Evolutionary conservation across 2,797 vertebrate species (phyloP), one percentile per base, ranked within the genome.

Genomic region (Margarornis squamiger): DNA sequence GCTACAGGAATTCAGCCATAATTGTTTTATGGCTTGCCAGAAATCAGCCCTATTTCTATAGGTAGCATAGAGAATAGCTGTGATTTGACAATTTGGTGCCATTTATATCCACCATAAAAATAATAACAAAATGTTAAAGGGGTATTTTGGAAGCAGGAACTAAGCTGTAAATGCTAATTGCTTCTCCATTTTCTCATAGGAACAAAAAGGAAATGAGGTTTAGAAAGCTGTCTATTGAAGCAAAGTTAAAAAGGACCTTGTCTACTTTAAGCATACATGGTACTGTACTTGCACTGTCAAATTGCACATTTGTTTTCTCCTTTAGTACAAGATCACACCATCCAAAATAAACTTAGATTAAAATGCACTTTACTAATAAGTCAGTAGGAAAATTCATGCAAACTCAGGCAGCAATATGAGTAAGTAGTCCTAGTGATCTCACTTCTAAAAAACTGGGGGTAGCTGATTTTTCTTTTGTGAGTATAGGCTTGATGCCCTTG

Each of bases 11-110:
- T 98, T 98, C 97, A 93, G 97, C 88, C 87, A 93, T 99, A 98
- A 99, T 99, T 98, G 98, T 98, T 99, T 99, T 99, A 99, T 97
- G 97, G 96, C 98, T 98, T 98, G 97, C 97, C 97, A 98, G 98
- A 98, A 98, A 98, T 98, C 97, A 98, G 98, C 98, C 98, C 98
- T 99, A 97, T 98, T 98, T 98, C 97, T 98, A 98, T 98, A 98
- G 98, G 98, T 98, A 97, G 96, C 97, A 93, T 97, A 98, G 98
- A 99, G 98, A 98, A 98, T 97, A 95, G 97, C 97, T 97, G 97
- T 98, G 98, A 98, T 98, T 98, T 98, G 98, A 98, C 98, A 98
- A 97, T 98, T 98, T 98, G 98, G 97, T 98, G 98, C 97, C 96
- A 97, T 98, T 98, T 98, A 98, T 98, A 97, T 97, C 96, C 97